phyloP scores from a whole-genome alignment of 2,113 vertebrate species.

The Nanger granti region DNA sequence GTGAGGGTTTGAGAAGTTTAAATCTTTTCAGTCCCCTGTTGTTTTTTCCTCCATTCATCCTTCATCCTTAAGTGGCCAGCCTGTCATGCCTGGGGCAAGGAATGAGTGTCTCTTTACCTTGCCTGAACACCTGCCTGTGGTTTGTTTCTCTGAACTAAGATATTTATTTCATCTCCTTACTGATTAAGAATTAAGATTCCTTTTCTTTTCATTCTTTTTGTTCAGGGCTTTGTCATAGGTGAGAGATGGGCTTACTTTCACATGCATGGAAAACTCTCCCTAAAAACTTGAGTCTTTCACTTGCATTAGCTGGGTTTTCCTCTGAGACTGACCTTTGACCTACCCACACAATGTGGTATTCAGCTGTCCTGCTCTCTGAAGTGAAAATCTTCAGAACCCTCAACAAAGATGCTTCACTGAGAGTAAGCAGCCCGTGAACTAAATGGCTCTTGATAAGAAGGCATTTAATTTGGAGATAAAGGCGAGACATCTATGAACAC shows the following conservation, averaged over 20 bases:
- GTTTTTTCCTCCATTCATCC: not conserved
- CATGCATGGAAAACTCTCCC: not conserved
- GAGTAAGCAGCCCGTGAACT: constrained; percentile 52
- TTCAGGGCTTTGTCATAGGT: constrained; percentile 36
- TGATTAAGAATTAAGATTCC: constrained; percentile 5
- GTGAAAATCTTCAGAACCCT: constrained; percentile 54
- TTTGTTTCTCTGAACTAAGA: not conserved
- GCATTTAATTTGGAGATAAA: constrained; percentile 27
- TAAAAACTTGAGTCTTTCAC: constrained; percentile 48
- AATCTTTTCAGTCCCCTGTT: not conserved
- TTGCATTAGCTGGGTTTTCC: constrained; percentile 44
- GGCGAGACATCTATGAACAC: constrained; percentile 19
- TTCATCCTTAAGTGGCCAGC: not conserved
- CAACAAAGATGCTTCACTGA: constrained; percentile 41
- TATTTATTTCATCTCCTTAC: not conserved
- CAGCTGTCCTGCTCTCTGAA: constrained; percentile 55
- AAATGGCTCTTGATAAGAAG: constrained; percentile 43
- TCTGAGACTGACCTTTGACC: constrained; percentile 55
- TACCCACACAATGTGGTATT: constrained; percentile 46
- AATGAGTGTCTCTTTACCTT: not conserved
- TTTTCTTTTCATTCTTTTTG: constrained; percentile 27
- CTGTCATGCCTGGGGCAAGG: constrained; percentile 1
- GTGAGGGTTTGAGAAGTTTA: not conserved
- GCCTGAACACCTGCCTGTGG: constrained; percentile 35
- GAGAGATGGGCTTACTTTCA: constrained; percentile 25